Conservation (phyloP, 92 coral and sea anemone genomes). For the Palythoa grandiflora region DNA sequence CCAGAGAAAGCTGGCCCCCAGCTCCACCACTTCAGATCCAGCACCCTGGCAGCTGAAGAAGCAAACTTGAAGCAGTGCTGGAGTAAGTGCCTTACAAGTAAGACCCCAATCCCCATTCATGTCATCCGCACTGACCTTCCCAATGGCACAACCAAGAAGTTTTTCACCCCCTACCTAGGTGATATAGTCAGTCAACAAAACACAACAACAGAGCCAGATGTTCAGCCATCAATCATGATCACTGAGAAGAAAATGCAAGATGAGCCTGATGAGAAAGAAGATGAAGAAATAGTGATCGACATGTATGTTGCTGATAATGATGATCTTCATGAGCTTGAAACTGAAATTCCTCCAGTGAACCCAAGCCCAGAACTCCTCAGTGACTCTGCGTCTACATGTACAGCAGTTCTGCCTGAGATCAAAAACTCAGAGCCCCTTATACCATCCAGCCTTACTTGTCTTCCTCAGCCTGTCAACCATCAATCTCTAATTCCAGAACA, state of each 20-base stretch:
- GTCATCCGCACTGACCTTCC: constrained; percentile 42
- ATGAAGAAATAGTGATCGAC: constrained; percentile 42
- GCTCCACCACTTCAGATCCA: constrained; percentile 33
- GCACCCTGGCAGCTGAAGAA: constrained; percentile 26
- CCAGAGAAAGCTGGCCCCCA: constrained; percentile 32
- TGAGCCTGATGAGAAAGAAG: not conserved
- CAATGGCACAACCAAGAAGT: constrained; percentile 29
- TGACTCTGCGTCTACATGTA: not conserved
- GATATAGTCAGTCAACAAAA: constrained; percentile 18
- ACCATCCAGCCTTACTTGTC: not conserved
- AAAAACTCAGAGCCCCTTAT: not conserved
- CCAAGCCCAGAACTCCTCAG: not conserved
- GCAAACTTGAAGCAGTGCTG: constrained; percentile 25
- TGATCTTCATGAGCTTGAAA: constrained; percentile 31
- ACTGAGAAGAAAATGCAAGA: not conserved
- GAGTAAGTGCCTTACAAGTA: constrained; percentile 20
- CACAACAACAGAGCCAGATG: constrained; percentile 2
- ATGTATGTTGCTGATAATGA: constrained; percentile 6
- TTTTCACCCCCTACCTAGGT: constrained; percentile 26
- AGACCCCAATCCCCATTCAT: constrained; percentile 26
- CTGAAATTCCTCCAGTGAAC: not conserved
- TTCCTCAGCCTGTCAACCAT: not conserved
- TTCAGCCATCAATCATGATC: not conserved
- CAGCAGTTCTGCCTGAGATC: not conserved
- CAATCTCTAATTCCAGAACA: constrained; percentile 1